Base-by-base conservation (phyloP, 2,888 invertebrate species). In the Dolichopus griseipennis region DNA sequence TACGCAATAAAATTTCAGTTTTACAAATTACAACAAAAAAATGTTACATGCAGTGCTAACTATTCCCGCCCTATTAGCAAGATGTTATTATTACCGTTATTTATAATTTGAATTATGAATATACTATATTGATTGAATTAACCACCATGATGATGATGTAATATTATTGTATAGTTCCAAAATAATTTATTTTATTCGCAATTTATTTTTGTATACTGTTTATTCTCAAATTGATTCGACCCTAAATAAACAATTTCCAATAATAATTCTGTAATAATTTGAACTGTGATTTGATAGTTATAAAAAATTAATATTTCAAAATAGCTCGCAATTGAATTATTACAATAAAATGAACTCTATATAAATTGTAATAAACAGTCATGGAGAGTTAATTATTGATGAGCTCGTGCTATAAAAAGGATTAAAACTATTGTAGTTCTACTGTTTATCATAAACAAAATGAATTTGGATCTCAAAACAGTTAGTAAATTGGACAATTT, bases 321-420 rank as follows among this genome's bases (percentile, higher is more conserved):
- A 41, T 12, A 12, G 41, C 5, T 41, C 9, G 41, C 2, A 41
- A 41, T 52, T 43, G 12, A 18, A 52, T 18, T 18, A 12, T 12
- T 52, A n/a, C n/a, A 18, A 52, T 52, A 52, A 12, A 18, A 52
- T 52, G 52, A 2, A 12, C 52, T 52, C 12, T 18, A n/a, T 52
- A 52, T 52, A 52, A 7, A 37, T 37, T 10, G 8, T 37, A 27
- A 52, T n/a, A 18, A 52, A 52, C 12, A 27, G n/a, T 52, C 52
- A 52, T 52, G 18, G 52, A 18, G 52, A 18, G 52, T 52, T 52
- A 52, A 52, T 52, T 52, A 52, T 52, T 18, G n/a, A 7, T 52
- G 52, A 52, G 52, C 52, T 52, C 52, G 52, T 52, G 52, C 52
- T 52, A 52, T 52, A 52, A n/a, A 52, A 52, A 52, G 52, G 52